Evolutionary conservation across 2,888 invertebrate genomes (phyloP).

Genomic region (Scaptomyza reducta): DNA sequence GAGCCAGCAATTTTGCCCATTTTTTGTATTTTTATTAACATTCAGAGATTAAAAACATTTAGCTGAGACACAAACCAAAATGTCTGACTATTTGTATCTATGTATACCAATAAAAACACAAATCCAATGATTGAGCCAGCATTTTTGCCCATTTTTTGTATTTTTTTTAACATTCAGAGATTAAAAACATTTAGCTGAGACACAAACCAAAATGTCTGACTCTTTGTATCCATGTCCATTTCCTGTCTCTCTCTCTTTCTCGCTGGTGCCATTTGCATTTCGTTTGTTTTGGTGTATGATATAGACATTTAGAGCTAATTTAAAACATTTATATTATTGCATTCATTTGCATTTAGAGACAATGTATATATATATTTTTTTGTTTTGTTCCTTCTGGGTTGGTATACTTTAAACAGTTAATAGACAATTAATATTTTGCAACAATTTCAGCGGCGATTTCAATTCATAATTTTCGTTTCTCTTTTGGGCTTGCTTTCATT

Average conservation of each 20-base stretch:
- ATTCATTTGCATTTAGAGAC: neutral
- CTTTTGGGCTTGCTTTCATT: neutral
- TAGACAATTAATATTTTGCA: too few relatives aligned
- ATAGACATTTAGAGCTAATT: neutral
- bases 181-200: neutral
- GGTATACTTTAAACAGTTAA: too few relatives aligned
- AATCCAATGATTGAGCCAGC: neutral
- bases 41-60: neutral
- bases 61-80: neutral
- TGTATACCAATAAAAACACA: neutral
- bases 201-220: neutral
- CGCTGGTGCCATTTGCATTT: neutral
- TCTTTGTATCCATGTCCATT: neutral
- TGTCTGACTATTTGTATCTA: neutral
- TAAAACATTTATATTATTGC: neutral
- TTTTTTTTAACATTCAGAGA: neutral
- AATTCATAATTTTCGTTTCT: neutral
- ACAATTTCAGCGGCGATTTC: neutral
- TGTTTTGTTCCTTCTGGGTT: too few relatives aligned
- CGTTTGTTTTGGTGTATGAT: neutral
- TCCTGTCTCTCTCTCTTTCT: too few relatives aligned
- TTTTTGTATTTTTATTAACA: neutral
- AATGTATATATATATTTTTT: too few relatives aligned
- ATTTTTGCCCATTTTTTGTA: conserved; percentile 3
- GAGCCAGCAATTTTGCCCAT: conserved; percentile 2